phyloP scores from a whole-genome alignment of 2,797 vertebrate genomes.

The Melanotaenia pygmaea region DNA sequence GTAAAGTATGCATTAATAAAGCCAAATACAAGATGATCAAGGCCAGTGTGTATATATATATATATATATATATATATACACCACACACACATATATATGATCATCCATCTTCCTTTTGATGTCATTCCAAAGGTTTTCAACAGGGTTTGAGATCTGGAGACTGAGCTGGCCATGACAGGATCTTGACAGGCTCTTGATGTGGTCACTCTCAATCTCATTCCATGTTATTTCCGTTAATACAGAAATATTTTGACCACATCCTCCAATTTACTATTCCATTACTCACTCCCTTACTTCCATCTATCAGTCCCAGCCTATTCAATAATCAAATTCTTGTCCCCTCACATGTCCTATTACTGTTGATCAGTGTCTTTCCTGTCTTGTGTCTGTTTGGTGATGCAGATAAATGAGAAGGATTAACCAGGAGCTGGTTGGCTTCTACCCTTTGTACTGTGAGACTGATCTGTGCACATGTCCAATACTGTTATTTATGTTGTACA shows the following conservation, averaged over 20 bases:
- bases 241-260: conserved; percentile 42
- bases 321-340: conserved; percentile 38
- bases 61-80: too few relatives aligned
- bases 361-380: conserved; percentile 33
- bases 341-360: conserved; percentile 33
- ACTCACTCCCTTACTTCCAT: conserved; percentile 35
- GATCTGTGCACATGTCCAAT: background rate
- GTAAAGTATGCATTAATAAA: too few relatives aligned
- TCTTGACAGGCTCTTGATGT: too few relatives aligned
- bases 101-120: too few relatives aligned
- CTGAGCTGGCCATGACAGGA: too few relatives aligned
- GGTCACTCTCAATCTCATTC: too few relatives aligned
- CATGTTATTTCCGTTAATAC: conserved; percentile 14
- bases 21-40: too few relatives aligned
- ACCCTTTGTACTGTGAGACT: background rate
- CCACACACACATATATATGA: too few relatives aligned
- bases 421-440: conserved; percentile 10
- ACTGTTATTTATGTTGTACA: background rate
- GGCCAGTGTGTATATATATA: too few relatives aligned
- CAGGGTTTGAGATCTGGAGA: too few relatives aligned
- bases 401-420: conserved; percentile 46
- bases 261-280: conserved; percentile 24
- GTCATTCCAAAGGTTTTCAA: too few relatives aligned
- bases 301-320: conserved; percentile 16
- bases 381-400: conserved; percentile 39